These are phyloP conservation scores for Miltochrista miniata DNA, from an alignment of 2,888 invertebrate genomes.

Conservation along the genomic window DNA sequence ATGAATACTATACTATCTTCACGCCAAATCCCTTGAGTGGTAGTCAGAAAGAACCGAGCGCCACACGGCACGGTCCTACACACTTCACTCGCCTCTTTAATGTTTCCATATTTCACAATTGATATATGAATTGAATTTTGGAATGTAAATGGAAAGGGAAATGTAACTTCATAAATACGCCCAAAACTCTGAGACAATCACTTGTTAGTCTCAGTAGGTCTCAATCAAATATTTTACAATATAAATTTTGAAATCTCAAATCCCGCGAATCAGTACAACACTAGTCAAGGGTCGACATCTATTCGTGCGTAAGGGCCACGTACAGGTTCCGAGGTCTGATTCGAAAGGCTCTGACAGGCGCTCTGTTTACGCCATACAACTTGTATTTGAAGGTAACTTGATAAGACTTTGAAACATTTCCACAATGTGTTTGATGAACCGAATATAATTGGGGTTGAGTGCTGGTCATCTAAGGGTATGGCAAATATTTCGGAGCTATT, in stretches of 20 bases:
- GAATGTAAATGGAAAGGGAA: too few relatives aligned
- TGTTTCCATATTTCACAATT: too few relatives aligned
- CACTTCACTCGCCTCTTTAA: too few relatives aligned
- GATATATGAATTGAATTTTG: too few relatives aligned
- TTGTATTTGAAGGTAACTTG: conserved; percentile 15
- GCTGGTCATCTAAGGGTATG: neutral
- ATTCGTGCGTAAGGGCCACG: conserved; percentile 42
- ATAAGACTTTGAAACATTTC: conserved; percentile 6
- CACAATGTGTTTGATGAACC: conserved; percentile 8
- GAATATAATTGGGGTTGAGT: conserved; percentile 7
- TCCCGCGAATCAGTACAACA: conserved; percentile 16
- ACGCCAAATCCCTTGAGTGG: too few relatives aligned
- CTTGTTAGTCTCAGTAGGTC: too few relatives aligned
- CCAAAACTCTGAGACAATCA: too few relatives aligned
- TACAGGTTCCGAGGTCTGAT: conserved; percentile 27
- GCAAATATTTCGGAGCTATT: conserved; percentile 1
- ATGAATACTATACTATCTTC: too few relatives aligned
- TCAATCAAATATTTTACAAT: too few relatives aligned
- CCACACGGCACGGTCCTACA: too few relatives aligned
- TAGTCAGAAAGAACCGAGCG: too few relatives aligned
- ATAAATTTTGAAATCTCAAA: neutral
- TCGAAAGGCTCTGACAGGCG: conserved; percentile 40
- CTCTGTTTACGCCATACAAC: conserved; percentile 21
- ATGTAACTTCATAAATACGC: too few relatives aligned
- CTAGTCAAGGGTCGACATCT: conserved; percentile 34